These are phyloP conservation scores for Abrostola tripartita DNA, from an alignment of 2,888 invertebrate species.

Conservation along the genomic window DNA sequence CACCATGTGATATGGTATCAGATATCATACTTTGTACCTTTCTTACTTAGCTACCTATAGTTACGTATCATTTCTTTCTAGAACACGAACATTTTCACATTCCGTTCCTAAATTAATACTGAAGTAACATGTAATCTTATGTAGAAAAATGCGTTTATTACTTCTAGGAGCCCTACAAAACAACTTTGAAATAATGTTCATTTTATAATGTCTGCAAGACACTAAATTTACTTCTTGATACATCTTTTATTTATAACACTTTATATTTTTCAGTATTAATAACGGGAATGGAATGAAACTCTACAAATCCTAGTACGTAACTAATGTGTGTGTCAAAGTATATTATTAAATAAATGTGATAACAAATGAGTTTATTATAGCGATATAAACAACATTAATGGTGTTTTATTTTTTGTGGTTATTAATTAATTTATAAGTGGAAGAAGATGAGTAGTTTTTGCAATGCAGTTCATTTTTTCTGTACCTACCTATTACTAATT, in stretches of 20 bases:
- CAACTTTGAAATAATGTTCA: background rate
- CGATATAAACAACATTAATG: slow-evolving; percentile 74
- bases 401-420: slow-evolving; percentile 48
- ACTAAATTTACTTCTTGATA: background rate
- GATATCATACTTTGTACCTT: slow-evolving; percentile 73
- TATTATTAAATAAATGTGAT: slow-evolving; percentile 88
- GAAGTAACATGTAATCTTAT: slow-evolving; percentile 37
- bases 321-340: slow-evolving; percentile 85
- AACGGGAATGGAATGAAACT: slow-evolving; percentile 70
- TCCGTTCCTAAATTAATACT: slow-evolving; percentile 70
- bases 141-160: background rate
- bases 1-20: slow-evolving; percentile 73
- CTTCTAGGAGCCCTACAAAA: background rate
- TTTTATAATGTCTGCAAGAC: slow-evolving; percentile 4
- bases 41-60: slow-evolving; percentile 66
- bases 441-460: no score
- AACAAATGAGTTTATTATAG: slow-evolving; percentile 88
- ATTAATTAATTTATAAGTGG: background rate
- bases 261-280: slow-evolving; percentile 65
- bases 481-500: no score
- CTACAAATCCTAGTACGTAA: slow-evolving; percentile 84
- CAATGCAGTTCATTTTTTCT: no score
- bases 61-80: slow-evolving; percentile 76
- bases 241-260: background rate
- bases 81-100: slow-evolving; percentile 66